Conservation (phyloP, 2,797 vertebrate species). For the Lemur catta region DNA sequence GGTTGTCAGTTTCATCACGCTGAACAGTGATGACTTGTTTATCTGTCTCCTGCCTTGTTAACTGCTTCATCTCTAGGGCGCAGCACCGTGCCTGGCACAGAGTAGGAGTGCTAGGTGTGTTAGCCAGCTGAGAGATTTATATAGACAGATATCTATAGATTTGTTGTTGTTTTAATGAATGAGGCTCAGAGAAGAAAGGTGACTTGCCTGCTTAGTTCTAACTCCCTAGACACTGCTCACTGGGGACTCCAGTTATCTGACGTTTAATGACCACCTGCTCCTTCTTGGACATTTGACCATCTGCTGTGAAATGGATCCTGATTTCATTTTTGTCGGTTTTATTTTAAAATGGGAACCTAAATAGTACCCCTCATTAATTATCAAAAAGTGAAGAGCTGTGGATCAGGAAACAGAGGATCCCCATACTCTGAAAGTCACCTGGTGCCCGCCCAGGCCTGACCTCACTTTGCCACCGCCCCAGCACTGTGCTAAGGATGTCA, state of each 20-base stretch:
- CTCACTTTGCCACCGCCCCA: neutral
- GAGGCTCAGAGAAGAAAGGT: neutral
- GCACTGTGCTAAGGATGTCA: neutral
- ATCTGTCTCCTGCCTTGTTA: neutral
- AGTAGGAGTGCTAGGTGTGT: neutral
- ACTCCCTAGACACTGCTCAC: neutral
- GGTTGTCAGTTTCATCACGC: neutral
- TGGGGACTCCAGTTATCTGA: neutral
- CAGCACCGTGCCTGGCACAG: neutral
- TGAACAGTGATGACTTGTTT: neutral
- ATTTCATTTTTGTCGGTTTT: neutral
- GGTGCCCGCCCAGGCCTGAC: fast-evolving
- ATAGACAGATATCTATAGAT: neutral
- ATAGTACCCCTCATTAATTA: neutral
- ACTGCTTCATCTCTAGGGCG: neutral
- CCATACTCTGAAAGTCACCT: neutral
- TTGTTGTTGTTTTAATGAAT: neutral
- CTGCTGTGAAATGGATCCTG: neutral
- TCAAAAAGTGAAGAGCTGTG: neutral
- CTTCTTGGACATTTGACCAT: neutral
- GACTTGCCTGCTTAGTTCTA: neutral
- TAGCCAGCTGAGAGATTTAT: neutral
- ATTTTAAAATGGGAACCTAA: slow-evolving; percentile 5
- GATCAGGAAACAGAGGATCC: neutral
- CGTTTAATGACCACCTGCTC: neutral